A percentile compares a stretch with the other conserved stretches of the same genome.
Evolutionary conservation across 2,797 vertebrate genomes (phyloP).

Genomic region (Emydoidea blandingii): DNA sequence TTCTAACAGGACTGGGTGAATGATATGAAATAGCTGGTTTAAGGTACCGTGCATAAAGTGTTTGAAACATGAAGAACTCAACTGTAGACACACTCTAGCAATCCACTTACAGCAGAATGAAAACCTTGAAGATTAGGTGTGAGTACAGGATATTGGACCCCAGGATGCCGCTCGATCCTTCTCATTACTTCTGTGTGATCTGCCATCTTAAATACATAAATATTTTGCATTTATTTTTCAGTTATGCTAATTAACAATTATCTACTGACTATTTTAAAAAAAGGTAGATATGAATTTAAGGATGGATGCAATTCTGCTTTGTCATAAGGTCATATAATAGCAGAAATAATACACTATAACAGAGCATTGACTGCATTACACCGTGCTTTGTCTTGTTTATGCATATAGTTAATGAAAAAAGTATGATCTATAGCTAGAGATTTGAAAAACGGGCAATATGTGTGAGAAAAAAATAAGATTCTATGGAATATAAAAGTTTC

Average conservation of each 20-base stretch:
- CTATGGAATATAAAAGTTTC: not conserved
- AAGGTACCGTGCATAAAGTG: not conserved
- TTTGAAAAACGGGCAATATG: not conserved
- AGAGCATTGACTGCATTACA: not conserved
- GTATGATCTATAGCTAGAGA: not conserved
- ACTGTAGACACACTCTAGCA: not conserved
- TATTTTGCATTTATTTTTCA: slow-evolving; percentile 16
- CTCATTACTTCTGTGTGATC: slow-evolving; percentile 93
- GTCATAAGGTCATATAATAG: not conserved
- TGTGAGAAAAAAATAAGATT: not conserved
- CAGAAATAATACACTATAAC: not conserved
- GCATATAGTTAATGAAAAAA: not conserved
- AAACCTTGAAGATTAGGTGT: slow-evolving; percentile 95
- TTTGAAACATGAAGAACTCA: not conserved
- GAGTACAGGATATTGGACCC: slow-evolving; percentile 92
- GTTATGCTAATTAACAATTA: not conserved
- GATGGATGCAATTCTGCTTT: not conserved
- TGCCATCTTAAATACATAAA: slow-evolving; percentile 89
- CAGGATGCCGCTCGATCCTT: slow-evolving; percentile 87
- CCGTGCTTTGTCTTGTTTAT: not conserved
- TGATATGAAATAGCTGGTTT: not conserved
- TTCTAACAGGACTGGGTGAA: not conserved
- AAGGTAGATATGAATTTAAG: not conserved
- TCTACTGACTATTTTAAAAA: not conserved
- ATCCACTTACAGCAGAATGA: slow-evolving; percentile 90